Evolutionary conservation across 2,888 invertebrate genomes (phyloP), one percentile per base, ranked within the genome.

Genomic region (Oxytorus armatus): DNA sequence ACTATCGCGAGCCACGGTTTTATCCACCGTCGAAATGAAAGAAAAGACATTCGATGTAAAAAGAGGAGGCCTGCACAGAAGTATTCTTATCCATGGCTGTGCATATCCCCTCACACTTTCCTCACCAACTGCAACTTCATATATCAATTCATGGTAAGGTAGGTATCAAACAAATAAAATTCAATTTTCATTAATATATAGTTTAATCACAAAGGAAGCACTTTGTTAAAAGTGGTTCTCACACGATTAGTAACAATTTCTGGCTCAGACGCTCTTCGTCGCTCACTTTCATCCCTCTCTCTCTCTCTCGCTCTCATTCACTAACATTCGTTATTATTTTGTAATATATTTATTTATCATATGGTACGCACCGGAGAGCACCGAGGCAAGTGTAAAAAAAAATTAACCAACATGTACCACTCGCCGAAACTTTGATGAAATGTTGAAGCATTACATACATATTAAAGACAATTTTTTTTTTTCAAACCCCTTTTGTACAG

Each of bases 201-300:
- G 53, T 78, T 78, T 73, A 78, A 78, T 73, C 61, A 78, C 73
- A 68, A 74, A 74, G 73, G 55, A 74, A 74, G 61, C 73, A 74
- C 73, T 78, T 78, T 63, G 11, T 69, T 63, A 73, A 68, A 74
- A 74, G 78, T 78, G 78, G 55, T 47, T 68, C 61, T 68, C 61
- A 78, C 63, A 69, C 55, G 68, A 68, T 74, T 68, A 68, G 68
- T 49, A 68, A 78, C 78, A 78, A 63, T 55, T 47, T 78, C 63
- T 55, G 18, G 16, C 39, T 55, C 73, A 61, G 21, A 18, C 61
- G n/a, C 18, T 8, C 66, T 72, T 21, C 8, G 23, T 59, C 77
- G 11, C 44, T 59, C 51, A 57, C 55, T 65, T 36, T 47, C 74
- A 63, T 65, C 11, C 47, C 10, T 59, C 72, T 42, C 66, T 23